A percentile compares a stretch with the other conserved stretches of the same genome.
These are phyloP conservation scores for Olivierus martensii DNA, from an alignment of 1,140 invertebrate genomes.

Conservation along the genomic window DNA sequence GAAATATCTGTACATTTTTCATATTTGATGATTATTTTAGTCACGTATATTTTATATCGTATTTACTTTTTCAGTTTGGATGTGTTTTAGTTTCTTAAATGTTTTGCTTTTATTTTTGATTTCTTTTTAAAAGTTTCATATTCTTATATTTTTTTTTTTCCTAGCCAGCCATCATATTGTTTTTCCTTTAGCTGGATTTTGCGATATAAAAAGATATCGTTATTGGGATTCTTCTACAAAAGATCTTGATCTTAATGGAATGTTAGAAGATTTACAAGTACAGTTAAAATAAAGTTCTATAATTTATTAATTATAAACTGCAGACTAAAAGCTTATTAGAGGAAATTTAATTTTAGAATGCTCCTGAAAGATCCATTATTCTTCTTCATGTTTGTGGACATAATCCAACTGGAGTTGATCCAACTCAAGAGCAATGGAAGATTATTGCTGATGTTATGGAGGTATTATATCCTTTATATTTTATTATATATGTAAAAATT, in stretches of 20 bases:
- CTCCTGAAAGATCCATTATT: conserved; percentile 73
- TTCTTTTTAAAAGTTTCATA: no score
- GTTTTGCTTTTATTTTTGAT: no score
- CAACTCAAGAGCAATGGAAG: conserved; percentile 67
- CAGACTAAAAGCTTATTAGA: not conserved
- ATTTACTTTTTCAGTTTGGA: no score
- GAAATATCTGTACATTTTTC: no score
- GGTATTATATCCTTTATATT: not conserved
- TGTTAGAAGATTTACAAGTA: conserved; percentile 51
- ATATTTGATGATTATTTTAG: no score
- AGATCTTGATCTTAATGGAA: conserved; percentile 66
- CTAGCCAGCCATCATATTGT: no score
- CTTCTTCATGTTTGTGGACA: conserved; percentile 93
- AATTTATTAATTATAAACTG: not conserved
- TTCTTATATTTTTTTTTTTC: conserved; percentile 13
- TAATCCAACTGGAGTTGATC: conserved; percentile 91
- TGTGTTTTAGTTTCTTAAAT: no score
- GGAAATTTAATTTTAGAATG: conserved; percentile 30
- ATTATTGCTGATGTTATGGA: conserved; percentile 54
- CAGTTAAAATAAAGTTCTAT: not conserved
- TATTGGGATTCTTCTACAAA: conserved; percentile 77
- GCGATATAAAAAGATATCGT: conserved; percentile 59
- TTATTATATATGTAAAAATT: no score
- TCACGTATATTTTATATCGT: no score
- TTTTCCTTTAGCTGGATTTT: conserved; percentile 53